phyloP scores from a whole-genome alignment of 2,888 invertebrate species.

The Drosophila tripunctata region DNA sequence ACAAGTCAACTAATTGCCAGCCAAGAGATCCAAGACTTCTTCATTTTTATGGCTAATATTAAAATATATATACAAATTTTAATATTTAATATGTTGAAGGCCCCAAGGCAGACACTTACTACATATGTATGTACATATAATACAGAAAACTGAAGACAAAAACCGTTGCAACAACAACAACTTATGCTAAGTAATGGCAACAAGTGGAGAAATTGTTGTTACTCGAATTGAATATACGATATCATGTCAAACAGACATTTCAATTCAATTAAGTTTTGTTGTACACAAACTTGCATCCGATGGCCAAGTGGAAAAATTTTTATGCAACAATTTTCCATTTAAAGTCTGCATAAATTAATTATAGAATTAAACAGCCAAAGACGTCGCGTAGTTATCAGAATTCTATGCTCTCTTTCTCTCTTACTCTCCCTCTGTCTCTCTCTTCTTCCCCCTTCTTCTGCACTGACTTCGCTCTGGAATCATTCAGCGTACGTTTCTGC shows the following conservation, averaged over 20 bases:
- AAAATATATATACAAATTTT: constrained; percentile 30
- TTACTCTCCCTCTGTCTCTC: background rate
- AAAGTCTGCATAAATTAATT: constrained; percentile 60
- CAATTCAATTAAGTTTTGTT: constrained; percentile 79
- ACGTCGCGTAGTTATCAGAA: background rate
- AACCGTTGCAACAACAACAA: constrained; percentile 26
- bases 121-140: too few species aligned
- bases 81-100: constrained; percentile 29
- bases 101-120: constrained; percentile 16
- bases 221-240: constrained; percentile 37
- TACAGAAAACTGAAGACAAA: background rate
- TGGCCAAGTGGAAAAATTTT: constrained; percentile 32
- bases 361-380: constrained; percentile 5
- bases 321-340: constrained; percentile 47
- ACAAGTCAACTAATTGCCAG: constrained; percentile 21
- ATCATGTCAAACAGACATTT: constrained; percentile 77
- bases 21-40: constrained; percentile 11
- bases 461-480: background rate
- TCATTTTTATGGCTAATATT: constrained; percentile 26
- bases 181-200: constrained; percentile 41
- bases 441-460: background rate
- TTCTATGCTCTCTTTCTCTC: background rate
- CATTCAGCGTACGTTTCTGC: constrained; percentile 16
- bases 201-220: constrained; percentile 34
- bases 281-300: constrained; percentile 42